Conservation (phyloP, 1,140 invertebrate genomes). For the Conus ventricosus region DNA sequence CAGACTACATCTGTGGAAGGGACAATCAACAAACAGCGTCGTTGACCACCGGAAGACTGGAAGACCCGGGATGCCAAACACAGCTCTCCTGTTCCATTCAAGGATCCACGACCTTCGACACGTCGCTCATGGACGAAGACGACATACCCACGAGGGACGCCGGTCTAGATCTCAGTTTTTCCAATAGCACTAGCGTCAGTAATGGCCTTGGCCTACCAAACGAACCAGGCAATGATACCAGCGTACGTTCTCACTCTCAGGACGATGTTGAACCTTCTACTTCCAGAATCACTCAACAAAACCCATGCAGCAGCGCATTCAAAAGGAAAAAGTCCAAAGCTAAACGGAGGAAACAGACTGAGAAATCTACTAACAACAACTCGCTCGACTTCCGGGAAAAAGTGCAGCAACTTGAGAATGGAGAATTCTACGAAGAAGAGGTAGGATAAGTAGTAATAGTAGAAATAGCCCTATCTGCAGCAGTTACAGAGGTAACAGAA, state of each 20-base stretch:
- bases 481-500: too few species aligned
- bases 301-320: neutral
- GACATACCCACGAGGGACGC: conserved; percentile 20
- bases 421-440: neutral
- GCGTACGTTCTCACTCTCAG: neutral
- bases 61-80: neutral
- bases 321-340: neutral
- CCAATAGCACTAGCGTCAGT: neutral
- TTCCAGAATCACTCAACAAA: neutral
- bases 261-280: neutral
- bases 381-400: conserved; percentile 12
- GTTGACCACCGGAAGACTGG: neutral
- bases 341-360: neutral
- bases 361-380: neutral
- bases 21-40: neutral
- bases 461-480: too few species aligned
- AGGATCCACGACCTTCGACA: neutral
- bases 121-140: neutral
- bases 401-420: neutral
- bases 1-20: too few species aligned
- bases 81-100: conserved; percentile 26
- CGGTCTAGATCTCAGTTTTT: neutral
- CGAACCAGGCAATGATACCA: neutral
- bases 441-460: neutral
- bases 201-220: neutral